These are phyloP conservation scores for Dipus sagitta DNA, from an alignment of 2,797 vertebrate species.

Conservation along the genomic window DNA sequence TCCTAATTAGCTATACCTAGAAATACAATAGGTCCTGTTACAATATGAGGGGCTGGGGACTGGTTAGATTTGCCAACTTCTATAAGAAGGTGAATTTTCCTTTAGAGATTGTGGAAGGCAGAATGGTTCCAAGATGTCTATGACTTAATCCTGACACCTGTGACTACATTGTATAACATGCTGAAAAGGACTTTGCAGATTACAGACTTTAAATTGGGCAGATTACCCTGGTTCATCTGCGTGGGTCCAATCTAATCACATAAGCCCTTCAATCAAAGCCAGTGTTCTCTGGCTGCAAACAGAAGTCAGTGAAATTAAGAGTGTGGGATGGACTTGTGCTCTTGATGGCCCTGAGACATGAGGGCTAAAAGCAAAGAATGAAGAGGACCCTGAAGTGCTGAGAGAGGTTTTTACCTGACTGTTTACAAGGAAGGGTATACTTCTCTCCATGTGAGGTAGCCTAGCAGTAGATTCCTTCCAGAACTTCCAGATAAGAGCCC, in stretches of 20 bases:
- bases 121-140: not conserved
- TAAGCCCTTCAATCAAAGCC: not conserved
- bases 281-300: not conserved
- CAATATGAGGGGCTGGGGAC: not conserved
- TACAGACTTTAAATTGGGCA: not conserved
- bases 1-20: not conserved
- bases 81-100: slow-evolving; percentile 38
- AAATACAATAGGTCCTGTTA: slow-evolving; percentile 1
- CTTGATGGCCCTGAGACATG: not conserved
- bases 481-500: not conserved
- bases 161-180: not conserved
- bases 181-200: not conserved
- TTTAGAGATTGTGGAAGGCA: not conserved
- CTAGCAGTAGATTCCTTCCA: not conserved
- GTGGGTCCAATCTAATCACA: not conserved
- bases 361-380: not conserved
- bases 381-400: not conserved
- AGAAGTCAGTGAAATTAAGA: not conserved
- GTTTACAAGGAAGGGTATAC: not conserved
- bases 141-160: not conserved
- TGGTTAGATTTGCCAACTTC: not conserved
- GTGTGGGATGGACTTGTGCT: not conserved
- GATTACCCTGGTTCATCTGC: not conserved
- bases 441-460: not conserved
- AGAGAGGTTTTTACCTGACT: not conserved